phyloP scores from a whole-genome alignment of 2,888 invertebrate genomes.

The Enoplolaimus lenunculus region DNA sequence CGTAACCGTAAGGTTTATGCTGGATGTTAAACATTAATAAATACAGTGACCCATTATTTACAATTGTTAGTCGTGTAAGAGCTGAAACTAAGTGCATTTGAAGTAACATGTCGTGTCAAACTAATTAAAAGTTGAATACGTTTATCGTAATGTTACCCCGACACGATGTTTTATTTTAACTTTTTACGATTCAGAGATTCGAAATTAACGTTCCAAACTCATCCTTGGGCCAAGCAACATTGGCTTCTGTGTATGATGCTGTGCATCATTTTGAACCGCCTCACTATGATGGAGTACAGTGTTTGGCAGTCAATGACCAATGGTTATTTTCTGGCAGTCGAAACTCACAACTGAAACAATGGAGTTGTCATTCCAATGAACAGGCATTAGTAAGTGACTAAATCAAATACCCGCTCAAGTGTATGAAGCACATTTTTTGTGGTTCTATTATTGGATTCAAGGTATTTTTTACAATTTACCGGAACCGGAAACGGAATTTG shows the following conservation, averaged over 20 bases:
- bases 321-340: slow-evolving; percentile 67
- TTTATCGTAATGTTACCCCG: slow-evolving; percentile 69
- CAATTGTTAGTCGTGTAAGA: too few relatives aligned
- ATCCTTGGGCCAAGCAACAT: slow-evolving; percentile 40
- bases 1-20: too few relatives aligned
- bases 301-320: slow-evolving; percentile 54
- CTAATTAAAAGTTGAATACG: too few relatives aligned
- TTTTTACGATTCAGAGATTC: slow-evolving; percentile 13
- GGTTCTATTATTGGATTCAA: too few relatives aligned
- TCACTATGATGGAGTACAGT: slow-evolving; percentile 75
- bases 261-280: slow-evolving; percentile 60
- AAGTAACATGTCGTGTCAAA: too few relatives aligned
- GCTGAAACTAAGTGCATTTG: too few relatives aligned
- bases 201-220: slow-evolving; percentile 45
- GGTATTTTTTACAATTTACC: too few relatives aligned
- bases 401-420: too few relatives aligned
- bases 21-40: too few relatives aligned
- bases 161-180: slow-evolving; percentile 28
- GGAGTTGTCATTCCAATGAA: slow-evolving; percentile 51
- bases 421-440: too few relatives aligned
- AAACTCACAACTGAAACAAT: slow-evolving; percentile 70
- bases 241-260: slow-evolving; percentile 48
- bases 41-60: too few relatives aligned
- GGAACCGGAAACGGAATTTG: too few relatives aligned
- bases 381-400: slow-evolving; percentile 32